Evolutionary conservation across 2,888 invertebrate genomes (phyloP).

Genomic region (Tenthredo amoena): DNA sequence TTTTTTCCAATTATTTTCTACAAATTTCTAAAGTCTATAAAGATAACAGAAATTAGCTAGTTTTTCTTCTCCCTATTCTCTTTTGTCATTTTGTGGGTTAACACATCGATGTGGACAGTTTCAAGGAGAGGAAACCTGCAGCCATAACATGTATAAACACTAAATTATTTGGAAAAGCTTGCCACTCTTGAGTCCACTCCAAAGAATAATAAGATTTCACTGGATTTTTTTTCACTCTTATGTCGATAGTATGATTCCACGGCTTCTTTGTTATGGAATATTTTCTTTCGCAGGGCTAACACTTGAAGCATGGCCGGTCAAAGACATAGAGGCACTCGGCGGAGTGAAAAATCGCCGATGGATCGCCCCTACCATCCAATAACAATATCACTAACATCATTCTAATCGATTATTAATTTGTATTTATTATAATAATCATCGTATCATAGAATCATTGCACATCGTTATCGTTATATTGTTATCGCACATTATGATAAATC

Average conservation of each 20-base stretch:
- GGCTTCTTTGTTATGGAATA: background rate
- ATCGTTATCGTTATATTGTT: constrained; percentile 7
- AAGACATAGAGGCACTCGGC: constrained; percentile 43
- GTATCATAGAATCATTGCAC: background rate
- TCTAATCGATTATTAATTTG: constrained; percentile 34
- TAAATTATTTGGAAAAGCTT: background rate
- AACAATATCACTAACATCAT: constrained; percentile 45
- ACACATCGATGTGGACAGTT: background rate
- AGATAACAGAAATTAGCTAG: background rate
- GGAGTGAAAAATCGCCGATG: constrained; percentile 24
- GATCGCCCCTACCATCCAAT: constrained; percentile 39
- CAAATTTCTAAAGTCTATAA: background rate
- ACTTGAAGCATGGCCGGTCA: constrained; percentile 54
- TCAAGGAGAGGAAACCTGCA: background rate
- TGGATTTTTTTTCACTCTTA: too few species aligned
- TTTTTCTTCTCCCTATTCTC: background rate
- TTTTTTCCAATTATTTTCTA: background rate
- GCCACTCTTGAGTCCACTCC: background rate
- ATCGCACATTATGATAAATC: background rate
- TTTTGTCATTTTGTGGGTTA: background rate
- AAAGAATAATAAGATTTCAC: too few species aligned
- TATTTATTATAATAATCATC: constrained; percentile 10
- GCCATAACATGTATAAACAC: too few species aligned
- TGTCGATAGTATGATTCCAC: too few species aligned
- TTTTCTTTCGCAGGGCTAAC: constrained; percentile 65